Evolutionary conservation across 1,140 invertebrate species (phyloP), one percentile per base, ranked within the genome.

Genomic region (Drosophila quadrilineata): DNA sequence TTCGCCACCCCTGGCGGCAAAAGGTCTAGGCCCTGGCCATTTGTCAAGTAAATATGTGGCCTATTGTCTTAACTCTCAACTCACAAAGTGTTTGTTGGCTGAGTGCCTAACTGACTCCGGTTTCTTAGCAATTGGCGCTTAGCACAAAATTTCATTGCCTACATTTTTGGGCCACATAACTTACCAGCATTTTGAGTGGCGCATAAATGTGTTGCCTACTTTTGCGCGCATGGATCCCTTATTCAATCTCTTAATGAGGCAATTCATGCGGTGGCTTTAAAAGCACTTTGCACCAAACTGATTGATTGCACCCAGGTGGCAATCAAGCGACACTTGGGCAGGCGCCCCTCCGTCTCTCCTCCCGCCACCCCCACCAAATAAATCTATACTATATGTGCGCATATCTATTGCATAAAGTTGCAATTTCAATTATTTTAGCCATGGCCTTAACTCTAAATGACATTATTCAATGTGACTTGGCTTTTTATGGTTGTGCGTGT

Each of bases 101-200:
- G 16, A 48, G 10, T 49, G 46, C 21, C 33, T 19, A 29, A n/a
- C 28, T 35, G 35, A 22, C 24, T 10, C 14, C 40, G 21, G 60
- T 66, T 46, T 59, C 41, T 66, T 29, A 66, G 63, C 46, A 50
- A 53, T 60, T 50, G 43, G 28, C 63, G 41, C 64, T 62, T 77
- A 66, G 59, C 80, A 71, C 60, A 54, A 70, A n/a, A 80, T 71
- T 80, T 66, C 59, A 71, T 80, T 79, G 49, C 35, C 64, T 58
- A 43, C 48, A 54, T 54, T 54, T 54, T 19, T 21, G 49, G 21
- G 38, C 21, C 33, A 28, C n/a, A n/a, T n/a, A n/a, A n/a, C n/a
- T n/a, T n/a, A n/a, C n/a, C n/a, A n/a, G n/a, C n/a, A n/a, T n/a
- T n/a, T n/a, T n/a, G n/a, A n/a, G n/a, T n/a, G n/a, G n/a, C 2